These are phyloP conservation scores for Takifugu ocellatus DNA, from an alignment of 2,797 vertebrate species.

Conservation along the genomic window DNA sequence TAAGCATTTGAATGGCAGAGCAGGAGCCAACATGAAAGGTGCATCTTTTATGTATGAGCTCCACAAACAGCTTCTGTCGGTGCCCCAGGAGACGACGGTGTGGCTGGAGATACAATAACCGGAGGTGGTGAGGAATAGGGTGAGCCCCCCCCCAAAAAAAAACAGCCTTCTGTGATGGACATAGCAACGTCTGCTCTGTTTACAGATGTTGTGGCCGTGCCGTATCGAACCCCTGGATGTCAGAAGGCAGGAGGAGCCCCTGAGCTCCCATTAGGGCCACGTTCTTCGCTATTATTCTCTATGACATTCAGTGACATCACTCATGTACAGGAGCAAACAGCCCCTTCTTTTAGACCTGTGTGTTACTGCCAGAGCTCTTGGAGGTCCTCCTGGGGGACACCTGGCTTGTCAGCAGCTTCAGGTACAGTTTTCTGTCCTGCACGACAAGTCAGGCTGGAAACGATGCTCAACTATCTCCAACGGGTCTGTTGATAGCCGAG, in stretches of 20 bases:
- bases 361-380: constrained; percentile 28
- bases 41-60: constrained; percentile 43
- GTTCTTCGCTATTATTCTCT: background rate
- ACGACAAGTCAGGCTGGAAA: constrained; percentile 13
- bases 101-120: constrained; percentile 31
- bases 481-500: background rate
- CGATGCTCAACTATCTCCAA: constrained; percentile 17
- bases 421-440: constrained; percentile 41
- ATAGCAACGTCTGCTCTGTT: constrained; percentile 21
- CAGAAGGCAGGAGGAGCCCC: constrained; percentile 13
- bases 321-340: constrained; percentile 44
- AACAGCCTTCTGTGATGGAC: constrained; percentile 16
- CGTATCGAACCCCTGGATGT: constrained; percentile 13
- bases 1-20: constrained; percentile 47
- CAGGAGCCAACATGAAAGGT: constrained; percentile 44
- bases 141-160: constrained; percentile 4
- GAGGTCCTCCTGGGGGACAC: constrained; percentile 50
- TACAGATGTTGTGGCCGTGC: constrained; percentile 21
- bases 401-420: constrained; percentile 54
- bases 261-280: constrained; percentile 32
- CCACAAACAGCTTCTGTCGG: constrained; percentile 1
- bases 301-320: background rate
- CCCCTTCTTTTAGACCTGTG: too few relatives aligned
- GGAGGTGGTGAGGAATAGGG: constrained; percentile 13
- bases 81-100: constrained; percentile 22